Evolutionary conservation across 2,113 vertebrate genomes (phyloP).

Genomic region (Patagioenas fasciata): DNA sequence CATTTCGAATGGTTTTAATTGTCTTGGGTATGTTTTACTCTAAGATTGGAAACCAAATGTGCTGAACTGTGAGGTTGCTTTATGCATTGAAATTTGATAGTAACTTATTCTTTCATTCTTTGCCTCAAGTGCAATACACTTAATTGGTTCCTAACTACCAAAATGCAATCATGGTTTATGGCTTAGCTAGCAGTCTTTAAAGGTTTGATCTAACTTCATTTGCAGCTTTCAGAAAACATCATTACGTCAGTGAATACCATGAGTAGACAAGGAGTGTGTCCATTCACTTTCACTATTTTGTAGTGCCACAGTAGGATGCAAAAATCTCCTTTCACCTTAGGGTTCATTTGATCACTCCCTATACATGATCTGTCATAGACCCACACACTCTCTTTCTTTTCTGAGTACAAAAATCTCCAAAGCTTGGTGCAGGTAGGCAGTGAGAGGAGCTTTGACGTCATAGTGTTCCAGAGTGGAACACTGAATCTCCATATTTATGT

Average conservation of each 20-base stretch:
- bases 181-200: constrained; percentile 15
- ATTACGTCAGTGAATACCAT: neutral
- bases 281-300: neutral
- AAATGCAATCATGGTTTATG: constrained; percentile 17
- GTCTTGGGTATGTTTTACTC: neutral
- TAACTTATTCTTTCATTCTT: constrained; percentile 23
- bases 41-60: constrained; percentile 31
- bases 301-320: neutral
- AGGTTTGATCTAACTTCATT: neutral
- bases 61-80: neutral
- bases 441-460: neutral
- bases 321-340: neutral
- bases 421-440: accelerated
- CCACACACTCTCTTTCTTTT: neutral
- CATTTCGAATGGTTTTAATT: constrained; percentile 29
- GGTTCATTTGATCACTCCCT: neutral
- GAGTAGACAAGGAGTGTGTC: neutral
- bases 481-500: neutral
- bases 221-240: neutral
- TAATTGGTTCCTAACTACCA: constrained; percentile 37
- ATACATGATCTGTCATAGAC: neutral
- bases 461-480: neutral
- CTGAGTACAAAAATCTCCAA: neutral
- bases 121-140: neutral
- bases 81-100: neutral